Evolutionary conservation across 1,140 invertebrate species (phyloP), one percentile per base, ranked within the genome.

Genomic region (Drosophila arizonae): DNA sequence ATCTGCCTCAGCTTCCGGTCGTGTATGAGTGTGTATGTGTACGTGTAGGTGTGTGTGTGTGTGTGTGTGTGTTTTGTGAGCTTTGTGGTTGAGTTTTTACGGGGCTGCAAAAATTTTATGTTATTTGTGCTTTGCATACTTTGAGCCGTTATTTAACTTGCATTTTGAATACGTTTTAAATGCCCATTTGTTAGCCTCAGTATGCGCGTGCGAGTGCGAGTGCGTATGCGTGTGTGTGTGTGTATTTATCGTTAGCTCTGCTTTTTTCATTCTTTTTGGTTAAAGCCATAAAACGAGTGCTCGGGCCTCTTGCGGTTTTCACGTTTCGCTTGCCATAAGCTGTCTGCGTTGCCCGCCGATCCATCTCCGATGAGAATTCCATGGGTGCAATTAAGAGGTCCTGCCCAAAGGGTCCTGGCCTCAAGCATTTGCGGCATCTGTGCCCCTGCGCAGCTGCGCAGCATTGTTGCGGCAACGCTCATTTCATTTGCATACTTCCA

Each of bases 131-230:
- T 85, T 80, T 77, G 77, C 80, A 84, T 85, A 85, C 80, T 85
- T 84, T 77, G 65, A 81, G 81, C 72, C 73, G 73, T 85, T 81
- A 77, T 84, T 84, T 85, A 85, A 84, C 77, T 85, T 84, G 81
- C 81, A 84, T 85, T 84, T 84, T 70, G 81, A 84, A 80, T 86
- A 77, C 81, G 73, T 70, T 84, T 85, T 85, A 86, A 84, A 85
- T 85, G 77, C 77, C 55, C 77, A 67, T 77, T 73, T 77, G 64
- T 50, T 67, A 39, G 43, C 46, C 17, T 39, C 15, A 17, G 21
- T 24, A 24, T 24, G 15, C 41, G 10, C 41, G 54, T 13, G 10
- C 30, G 33, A 50, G 30, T 41, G 43, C 28, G n/a, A n/a, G n/a
- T 24, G 15, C 33, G 10, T 50, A 45, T 13, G 10, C 21, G 33